These are phyloP conservation scores for Hartigia nigra DNA, from an alignment of 2,888 invertebrate genomes.

Conservation along the genomic window DNA sequence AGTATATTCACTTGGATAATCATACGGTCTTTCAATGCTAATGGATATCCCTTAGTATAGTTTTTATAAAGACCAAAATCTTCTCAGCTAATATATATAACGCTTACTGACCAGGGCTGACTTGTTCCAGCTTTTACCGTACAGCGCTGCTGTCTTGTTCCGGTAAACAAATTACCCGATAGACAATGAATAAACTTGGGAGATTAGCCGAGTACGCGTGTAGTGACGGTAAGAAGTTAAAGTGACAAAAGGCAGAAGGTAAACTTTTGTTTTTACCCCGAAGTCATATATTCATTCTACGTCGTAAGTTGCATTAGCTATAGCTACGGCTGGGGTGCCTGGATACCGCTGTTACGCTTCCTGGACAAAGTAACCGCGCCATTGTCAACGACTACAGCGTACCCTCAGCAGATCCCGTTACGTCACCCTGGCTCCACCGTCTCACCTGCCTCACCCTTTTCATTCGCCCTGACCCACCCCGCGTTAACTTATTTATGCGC, in stretches of 20 bases:
- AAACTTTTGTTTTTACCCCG: conserved; percentile 32
- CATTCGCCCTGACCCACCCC: conserved; percentile 37
- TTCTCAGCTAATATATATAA: background rate
- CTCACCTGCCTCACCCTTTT: conserved; percentile 29
- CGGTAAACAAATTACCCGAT: background rate
- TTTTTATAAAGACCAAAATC: background rate
- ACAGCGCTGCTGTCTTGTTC: background rate
- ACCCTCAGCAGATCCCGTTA: background rate
- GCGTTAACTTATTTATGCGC: conserved; percentile 48
- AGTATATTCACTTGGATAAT: background rate
- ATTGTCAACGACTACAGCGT: conserved; percentile 37
- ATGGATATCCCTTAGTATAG: no score
- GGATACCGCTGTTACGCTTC: conserved; percentile 37
- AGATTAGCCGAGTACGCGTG: conserved; percentile 36
- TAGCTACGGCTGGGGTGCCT: conserved; percentile 26
- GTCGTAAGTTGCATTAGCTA: conserved; percentile 51
- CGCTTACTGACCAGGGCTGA: background rate
- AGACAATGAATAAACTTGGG: background rate
- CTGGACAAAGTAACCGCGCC: conserved; percentile 53
- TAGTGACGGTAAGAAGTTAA: conserved; percentile 1
- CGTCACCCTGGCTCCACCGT: conserved; percentile 23
- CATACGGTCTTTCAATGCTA: background rate
- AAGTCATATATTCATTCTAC: conserved; percentile 33
- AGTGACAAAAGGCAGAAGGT: conserved; percentile 12
- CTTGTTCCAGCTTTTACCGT: background rate